phyloP scores from a whole-genome alignment of 2,113 vertebrate species.

The Lepus timidus region DNA sequence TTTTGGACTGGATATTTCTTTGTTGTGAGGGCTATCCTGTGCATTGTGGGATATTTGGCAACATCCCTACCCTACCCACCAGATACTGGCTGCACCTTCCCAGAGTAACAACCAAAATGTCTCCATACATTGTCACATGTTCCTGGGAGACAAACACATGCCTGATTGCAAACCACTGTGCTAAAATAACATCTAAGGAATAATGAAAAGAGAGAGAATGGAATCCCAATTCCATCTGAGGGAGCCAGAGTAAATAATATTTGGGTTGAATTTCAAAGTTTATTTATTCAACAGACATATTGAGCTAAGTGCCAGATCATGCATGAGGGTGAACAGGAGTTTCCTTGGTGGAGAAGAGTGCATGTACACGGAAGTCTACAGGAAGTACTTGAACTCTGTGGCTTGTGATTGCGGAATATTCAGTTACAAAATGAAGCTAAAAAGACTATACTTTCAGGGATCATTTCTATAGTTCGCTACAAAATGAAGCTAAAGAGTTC shows the following conservation, averaged over 20 bases:
- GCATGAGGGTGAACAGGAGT: background rate
- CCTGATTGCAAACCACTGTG: background rate
- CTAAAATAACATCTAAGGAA: background rate
- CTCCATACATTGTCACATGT: background rate
- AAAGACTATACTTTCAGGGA: too few relatives aligned
- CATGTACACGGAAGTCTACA: background rate
- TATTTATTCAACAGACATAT: background rate
- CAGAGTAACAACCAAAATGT: background rate
- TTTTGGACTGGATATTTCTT: background rate
- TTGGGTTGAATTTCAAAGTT: background rate
- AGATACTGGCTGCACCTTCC: background rate
- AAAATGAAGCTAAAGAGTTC: conserved; percentile 26
- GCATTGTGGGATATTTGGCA: background rate
- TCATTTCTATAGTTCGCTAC: too few relatives aligned
- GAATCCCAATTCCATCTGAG: background rate
- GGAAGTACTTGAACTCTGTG: background rate
- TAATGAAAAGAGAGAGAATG: background rate
- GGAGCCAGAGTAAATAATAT: background rate
- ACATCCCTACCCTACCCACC: background rate
- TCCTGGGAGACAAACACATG: background rate
- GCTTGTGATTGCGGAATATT: background rate
- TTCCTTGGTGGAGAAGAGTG: background rate
- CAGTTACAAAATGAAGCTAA: conserved; percentile 1
- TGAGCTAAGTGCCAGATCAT: background rate
- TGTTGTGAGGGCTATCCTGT: background rate